Percentiles rank a stretch among this genome's conserved stretches.
These are phyloP conservation scores for Diplazon laetatorius DNA, from an alignment of 2,888 invertebrate species.

Conservation along the genomic window DNA sequence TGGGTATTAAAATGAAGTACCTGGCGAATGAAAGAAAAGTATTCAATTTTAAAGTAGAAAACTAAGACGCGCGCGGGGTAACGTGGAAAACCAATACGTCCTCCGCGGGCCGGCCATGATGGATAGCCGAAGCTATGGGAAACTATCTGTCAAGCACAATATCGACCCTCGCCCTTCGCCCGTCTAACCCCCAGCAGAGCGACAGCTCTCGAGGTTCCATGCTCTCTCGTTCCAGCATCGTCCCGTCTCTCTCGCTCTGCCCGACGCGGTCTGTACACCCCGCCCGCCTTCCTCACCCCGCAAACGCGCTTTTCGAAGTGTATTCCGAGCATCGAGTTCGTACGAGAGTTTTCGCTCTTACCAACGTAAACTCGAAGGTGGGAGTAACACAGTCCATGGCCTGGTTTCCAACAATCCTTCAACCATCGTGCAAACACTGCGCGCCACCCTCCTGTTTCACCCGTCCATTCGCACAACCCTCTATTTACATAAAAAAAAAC, in stretches of 20 bases:
- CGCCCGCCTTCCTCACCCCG: conserved; percentile 37
- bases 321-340: conserved; percentile 56
- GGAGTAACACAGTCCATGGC: conserved; percentile 16
- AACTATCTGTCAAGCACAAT: conserved; percentile 83
- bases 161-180: conserved; percentile 81
- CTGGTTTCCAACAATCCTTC: conserved; percentile 62
- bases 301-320: conserved; percentile 54
- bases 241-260: conserved; percentile 30
- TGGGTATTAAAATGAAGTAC: conserved; percentile 40
- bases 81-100: conserved; percentile 81
- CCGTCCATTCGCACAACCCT: conserved; percentile 49
- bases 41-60: conserved; percentile 77
- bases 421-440: conserved; percentile 60
- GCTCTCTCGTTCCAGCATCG: conserved; percentile 26
- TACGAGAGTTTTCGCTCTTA: conserved; percentile 52
- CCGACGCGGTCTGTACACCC: conserved; percentile 38
- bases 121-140: conserved; percentile 81
- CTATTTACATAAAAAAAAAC: conserved; percentile 65
- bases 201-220: conserved; percentile 67
- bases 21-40: conserved; percentile 64
- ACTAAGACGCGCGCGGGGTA: conserved; percentile 77
- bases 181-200: conserved; percentile 76
- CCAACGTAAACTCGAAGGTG: not conserved
- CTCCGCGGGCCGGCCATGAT: conserved; percentile 82
- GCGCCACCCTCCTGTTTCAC: conserved; percentile 40